Conservation (phyloP, 2,797 vertebrate species). For the Poeciliopsis turneri region DNA sequence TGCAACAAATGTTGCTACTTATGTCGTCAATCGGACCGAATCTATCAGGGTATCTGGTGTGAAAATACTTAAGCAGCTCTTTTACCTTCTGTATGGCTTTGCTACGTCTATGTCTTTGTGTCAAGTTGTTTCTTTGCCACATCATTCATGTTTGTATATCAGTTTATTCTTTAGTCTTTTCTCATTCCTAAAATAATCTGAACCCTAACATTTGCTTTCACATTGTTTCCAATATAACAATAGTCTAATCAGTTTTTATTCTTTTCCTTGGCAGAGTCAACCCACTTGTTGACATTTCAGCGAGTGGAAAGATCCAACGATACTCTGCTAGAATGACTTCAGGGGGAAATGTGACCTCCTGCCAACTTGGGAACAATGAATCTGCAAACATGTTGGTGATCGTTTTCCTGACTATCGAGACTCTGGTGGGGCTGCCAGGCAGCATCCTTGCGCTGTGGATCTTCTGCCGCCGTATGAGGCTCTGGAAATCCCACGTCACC, state of each 20-base stretch:
- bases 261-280: neutral
- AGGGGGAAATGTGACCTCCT: slow-evolving; percentile 1
- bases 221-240: neutral
- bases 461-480: slow-evolving; percentile 77
- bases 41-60: no score
- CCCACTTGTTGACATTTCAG: neutral
- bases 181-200: neutral
- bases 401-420: slow-evolving; percentile 73
- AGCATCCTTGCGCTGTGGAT: slow-evolving; percentile 74
- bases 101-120: no score
- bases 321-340: slow-evolving; percentile 10
- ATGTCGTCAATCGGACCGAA: no score
- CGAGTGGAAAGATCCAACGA: neutral
- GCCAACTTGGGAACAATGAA: fast-evolving
- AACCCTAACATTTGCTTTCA: neutral
- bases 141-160: neutral
- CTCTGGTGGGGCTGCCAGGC: slow-evolving; percentile 75
- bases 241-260: slow-evolving; percentile 2
- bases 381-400: slow-evolving; percentile 42
- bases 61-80: no score
- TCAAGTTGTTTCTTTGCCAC: no score
- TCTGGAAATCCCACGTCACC: slow-evolving; percentile 69
- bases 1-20: no score
- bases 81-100: no score
- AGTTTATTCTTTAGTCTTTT: neutral